Conservation (phyloP, 2,888 invertebrate species). For the Minunthozetes semirufus region DNA sequence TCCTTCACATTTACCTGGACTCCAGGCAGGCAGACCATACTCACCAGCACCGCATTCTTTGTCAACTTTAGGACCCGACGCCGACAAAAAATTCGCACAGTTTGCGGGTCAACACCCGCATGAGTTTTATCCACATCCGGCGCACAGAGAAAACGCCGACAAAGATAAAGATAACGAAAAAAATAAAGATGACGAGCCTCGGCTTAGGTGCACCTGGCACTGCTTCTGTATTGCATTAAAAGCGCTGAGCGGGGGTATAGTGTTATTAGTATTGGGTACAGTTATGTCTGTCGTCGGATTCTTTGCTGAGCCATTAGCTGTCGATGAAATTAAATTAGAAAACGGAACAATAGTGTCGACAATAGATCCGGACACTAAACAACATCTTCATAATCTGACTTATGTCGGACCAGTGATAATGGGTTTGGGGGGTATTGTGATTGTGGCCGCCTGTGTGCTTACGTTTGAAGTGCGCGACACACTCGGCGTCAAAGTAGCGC, state of each 20-base stretch:
- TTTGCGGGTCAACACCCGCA: constrained; percentile 32
- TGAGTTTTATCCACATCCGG: constrained; percentile 39
- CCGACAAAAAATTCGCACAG: constrained; percentile 34
- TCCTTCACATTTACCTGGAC: constrained; percentile 41
- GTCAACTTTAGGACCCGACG: constrained; percentile 28
- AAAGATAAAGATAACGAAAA: constrained; percentile 39
- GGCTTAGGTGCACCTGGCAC: constrained; percentile 57
- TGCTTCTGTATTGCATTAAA: constrained; percentile 92
- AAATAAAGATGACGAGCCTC: constrained; percentile 31
- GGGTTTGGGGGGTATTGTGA: constrained; percentile 53
- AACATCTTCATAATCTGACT: constrained; percentile 75
- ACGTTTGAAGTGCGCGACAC: constrained; percentile 53
- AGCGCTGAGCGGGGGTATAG: constrained; percentile 75
- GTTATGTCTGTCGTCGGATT: constrained; percentile 84
- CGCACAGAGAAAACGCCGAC: constrained; percentile 40
- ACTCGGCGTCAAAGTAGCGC: constrained; percentile 48
- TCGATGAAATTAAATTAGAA: constrained; percentile 39
- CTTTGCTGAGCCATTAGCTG: constrained; percentile 46
- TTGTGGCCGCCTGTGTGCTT: constrained; percentile 53
- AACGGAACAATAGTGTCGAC: constrained; percentile 44
- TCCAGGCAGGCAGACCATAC: constrained; percentile 36
- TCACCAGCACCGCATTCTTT: constrained; percentile 31
- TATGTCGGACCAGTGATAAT: constrained; percentile 69
- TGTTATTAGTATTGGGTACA: constrained; percentile 78
- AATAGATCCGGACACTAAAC: constrained; percentile 43